Conservation (phyloP, 2,888 invertebrate species). For the Morpho achilles region DNA sequence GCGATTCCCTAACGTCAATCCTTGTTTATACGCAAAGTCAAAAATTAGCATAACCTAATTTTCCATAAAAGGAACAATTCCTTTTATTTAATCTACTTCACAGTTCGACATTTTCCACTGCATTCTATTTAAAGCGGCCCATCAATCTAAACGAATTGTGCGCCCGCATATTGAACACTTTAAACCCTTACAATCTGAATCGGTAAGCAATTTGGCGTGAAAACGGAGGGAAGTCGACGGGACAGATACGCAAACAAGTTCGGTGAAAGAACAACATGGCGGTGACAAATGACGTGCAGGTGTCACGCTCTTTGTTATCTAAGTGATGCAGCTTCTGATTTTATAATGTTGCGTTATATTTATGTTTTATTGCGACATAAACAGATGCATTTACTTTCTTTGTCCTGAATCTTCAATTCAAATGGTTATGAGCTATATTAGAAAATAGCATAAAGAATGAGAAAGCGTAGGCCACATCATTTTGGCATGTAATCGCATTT, state of each 20-base stretch:
- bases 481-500: too few species aligned
- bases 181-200: slow-evolving; percentile 34
- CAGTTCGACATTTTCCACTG: slow-evolving; percentile 25
- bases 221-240: slow-evolving; percentile 43
- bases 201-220: slow-evolving; percentile 53
- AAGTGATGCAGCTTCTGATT: slow-evolving; percentile 15
- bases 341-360: too few species aligned
- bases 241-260: slow-evolving; percentile 49
- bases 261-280: slow-evolving; percentile 40
- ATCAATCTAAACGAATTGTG: slow-evolving; percentile 38
- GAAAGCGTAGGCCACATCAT: too few species aligned
- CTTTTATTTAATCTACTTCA: slow-evolving; percentile 13
- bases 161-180: slow-evolving; percentile 32
- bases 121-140: slow-evolving; percentile 22
- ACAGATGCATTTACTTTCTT: too few species aligned
- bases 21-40: too few species aligned
- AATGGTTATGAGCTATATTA: too few species aligned
- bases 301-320: slow-evolving; percentile 50
- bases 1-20: too few species aligned
- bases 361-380: too few species aligned
- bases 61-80: slow-evolving; percentile 6
- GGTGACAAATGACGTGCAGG: slow-evolving; percentile 73
- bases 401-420: too few species aligned
- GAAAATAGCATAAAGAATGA: too few species aligned
- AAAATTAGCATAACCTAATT: neutral